Evolutionary conservation across 2,888 invertebrate species (phyloP), one percentile per base, ranked within the genome.

Genomic region (Hyposoter didymator): DNA sequence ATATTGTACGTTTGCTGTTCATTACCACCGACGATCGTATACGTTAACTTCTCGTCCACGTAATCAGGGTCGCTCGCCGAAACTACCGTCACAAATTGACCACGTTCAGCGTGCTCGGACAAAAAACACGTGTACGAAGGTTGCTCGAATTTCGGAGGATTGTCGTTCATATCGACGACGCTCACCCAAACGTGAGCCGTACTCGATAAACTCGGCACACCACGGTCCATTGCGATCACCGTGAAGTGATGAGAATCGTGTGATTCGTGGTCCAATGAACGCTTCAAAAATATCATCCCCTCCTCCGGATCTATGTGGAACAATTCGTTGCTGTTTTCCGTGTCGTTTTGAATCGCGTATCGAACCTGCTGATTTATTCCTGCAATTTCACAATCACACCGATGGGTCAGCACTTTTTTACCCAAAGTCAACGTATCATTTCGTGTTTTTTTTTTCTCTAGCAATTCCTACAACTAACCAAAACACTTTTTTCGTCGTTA

Each of bases 81-180:
- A 17, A 98, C 97, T 90, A 98, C 96, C 43, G 97, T 97, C 64
- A 99, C 97, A 92, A 98, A 97, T 94, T 98, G 97, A 85, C 98
- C 98, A 85, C 98, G 95, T 91, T 96, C 96, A 59, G 98, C 98
- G 93, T 97, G 97, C 89, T 97, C 96, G 55, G 98, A 98, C 81
- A 98, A 95, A 74, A 95, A 95, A 92, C 97, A 97, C 78, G 96
- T 95, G 93, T 98, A 97, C 43, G 97, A 96, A 22, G 95, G 95
- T 91, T 97, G 97, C 92, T 98, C 97, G 94, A 98, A 97, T 91
- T 96, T 96, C 35, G 99, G 99, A 72, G 97, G 96, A 93, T 97
- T 98, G 94, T 99, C 99, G 94, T 99, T 99, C 94, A 98, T 96
- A 94, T 99, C 98, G 87, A 96, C 95, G 85, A 99, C 98, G 96